phyloP scores from a whole-genome alignment of 2,888 invertebrate species.

The Xanthia togata region DNA sequence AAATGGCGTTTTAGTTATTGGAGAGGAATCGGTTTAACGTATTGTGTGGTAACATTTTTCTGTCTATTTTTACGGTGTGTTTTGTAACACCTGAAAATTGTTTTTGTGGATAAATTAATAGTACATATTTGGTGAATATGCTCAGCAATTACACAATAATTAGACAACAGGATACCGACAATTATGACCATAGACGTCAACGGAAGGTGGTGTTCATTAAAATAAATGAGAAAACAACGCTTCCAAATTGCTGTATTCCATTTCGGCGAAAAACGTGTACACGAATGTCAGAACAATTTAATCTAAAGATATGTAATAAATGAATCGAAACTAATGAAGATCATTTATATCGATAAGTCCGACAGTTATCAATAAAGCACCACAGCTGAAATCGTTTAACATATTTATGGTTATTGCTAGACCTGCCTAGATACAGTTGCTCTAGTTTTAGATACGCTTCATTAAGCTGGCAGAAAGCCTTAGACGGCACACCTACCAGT shows the following conservation, averaged over 20 bases:
- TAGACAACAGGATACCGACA: constrained; percentile 68
- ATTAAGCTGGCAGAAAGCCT: constrained; percentile 49
- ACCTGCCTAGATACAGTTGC: constrained; percentile 30
- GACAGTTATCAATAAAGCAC: constrained; percentile 52
- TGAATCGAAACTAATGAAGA: constrained; percentile 50
- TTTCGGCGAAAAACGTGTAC: constrained; percentile 37
- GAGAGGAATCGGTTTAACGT: constrained; percentile 8
- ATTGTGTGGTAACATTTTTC: constrained; percentile 21
- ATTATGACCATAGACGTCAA: constrained; percentile 68
- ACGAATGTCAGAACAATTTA: constrained; percentile 31
- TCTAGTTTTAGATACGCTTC: constrained; percentile 41
- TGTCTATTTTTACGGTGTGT: not conserved
- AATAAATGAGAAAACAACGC: constrained; percentile 50
- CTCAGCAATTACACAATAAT: constrained; percentile 58
- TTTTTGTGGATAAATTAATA: constrained; percentile 12
- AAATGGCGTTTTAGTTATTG: constrained; percentile 32
- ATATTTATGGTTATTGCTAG: constrained; percentile 57
- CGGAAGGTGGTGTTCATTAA: constrained; percentile 66
- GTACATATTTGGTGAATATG: constrained; percentile 20
- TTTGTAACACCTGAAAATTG: constrained; percentile 7
- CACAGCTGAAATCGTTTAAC: constrained; percentile 58
- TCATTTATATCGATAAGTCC: constrained; percentile 43
- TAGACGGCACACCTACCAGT: constrained; percentile 36
- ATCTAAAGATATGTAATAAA: constrained; percentile 35
- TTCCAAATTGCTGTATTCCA: constrained; percentile 43